Conservation (phyloP, 2,888 invertebrate species). For the Polyploca ridens region DNA sequence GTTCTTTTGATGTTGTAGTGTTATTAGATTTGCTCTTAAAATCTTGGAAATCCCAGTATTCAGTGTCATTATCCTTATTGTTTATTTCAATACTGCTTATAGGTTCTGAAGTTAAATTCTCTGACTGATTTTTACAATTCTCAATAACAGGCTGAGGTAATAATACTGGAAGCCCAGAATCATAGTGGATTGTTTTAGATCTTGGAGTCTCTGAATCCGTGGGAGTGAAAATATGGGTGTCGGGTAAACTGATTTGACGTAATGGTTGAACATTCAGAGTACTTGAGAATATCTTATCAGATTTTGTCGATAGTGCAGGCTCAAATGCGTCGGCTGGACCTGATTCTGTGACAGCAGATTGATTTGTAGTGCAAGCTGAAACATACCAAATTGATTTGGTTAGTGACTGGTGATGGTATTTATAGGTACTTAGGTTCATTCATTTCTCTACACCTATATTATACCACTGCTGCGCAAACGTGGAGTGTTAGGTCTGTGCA, state of each 20-base stretch:
- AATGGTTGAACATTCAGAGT: slow-evolving; percentile 72
- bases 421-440: background rate
- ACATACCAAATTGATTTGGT: slow-evolving; percentile 30
- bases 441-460: too few relatives aligned
- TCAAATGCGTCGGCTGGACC: slow-evolving; percentile 67
- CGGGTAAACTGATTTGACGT: slow-evolving; percentile 77
- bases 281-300: slow-evolving; percentile 69
- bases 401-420: slow-evolving; percentile 15
- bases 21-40: slow-evolving; percentile 55
- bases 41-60: slow-evolving; percentile 78
- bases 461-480: too few relatives aligned
- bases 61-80: slow-evolving; percentile 53
- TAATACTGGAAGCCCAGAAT: slow-evolving; percentile 57
- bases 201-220: slow-evolving; percentile 80
- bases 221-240: slow-evolving; percentile 81
- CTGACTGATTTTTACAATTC: slow-evolving; percentile 34
- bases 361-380: slow-evolving; percentile 72
- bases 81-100: slow-evolving; percentile 23
- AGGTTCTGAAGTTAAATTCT: slow-evolving; percentile 28
- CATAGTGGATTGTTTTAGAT: slow-evolving; percentile 80
- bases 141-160: slow-evolving; percentile 51
- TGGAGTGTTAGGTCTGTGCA: too few relatives aligned
- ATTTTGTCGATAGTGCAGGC: slow-evolving; percentile 53
- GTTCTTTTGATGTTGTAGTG: slow-evolving; percentile 20
- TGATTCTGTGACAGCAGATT: slow-evolving; percentile 47